Evolutionary conservation across 2,888 invertebrate genomes (phyloP), one percentile per base, ranked within the genome.

Genomic region (Drosophila koepferae): DNA sequence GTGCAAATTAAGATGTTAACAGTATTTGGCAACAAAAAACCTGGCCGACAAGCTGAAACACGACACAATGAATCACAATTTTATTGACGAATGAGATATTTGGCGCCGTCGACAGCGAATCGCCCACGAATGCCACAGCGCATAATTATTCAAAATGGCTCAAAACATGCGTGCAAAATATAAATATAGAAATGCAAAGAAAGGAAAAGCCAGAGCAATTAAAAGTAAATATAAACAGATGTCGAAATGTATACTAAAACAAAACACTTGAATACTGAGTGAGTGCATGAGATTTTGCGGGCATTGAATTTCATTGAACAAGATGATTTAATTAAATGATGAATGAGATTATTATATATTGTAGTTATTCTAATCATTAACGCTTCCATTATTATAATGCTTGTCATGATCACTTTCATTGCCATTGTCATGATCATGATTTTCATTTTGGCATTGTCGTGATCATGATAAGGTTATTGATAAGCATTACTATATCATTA

Each of bases 1-100:
- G 67, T 58, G 73, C 74, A 76, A 76, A 81, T 84, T 71, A 79
- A 79, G 66, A 73, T 81, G 74, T 72, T 83, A 69, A 72, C 67
- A 74, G 63, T 70, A 73, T 49, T 53, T 48, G 49, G 40, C 41
- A 46, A 63, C 66, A 61, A 51, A 61, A 51, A 69, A 86, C 68
- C 63, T 58, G 68, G 31, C 18, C 31, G 44, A 31, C 68, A 55
- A 44, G 60, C 40, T 16, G 16, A 9, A 48, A 43, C 38, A 41
- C 58, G 67, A 64, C 61, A 73, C 77, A 66, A 80, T 85, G 88
- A 85, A 78, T 87, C 86, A 87, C 63, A 69, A 66, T 77, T 77
- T 68, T 74, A 88, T 82, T 82, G 88, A 89, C 75, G 81, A 74
- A 86, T 87, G 86, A 79, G 86, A 72, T 79, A 77, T 74, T 87